phyloP scores from a whole-genome alignment of 92 coral and sea anemone species.

The Plumapathes pennacea region DNA sequence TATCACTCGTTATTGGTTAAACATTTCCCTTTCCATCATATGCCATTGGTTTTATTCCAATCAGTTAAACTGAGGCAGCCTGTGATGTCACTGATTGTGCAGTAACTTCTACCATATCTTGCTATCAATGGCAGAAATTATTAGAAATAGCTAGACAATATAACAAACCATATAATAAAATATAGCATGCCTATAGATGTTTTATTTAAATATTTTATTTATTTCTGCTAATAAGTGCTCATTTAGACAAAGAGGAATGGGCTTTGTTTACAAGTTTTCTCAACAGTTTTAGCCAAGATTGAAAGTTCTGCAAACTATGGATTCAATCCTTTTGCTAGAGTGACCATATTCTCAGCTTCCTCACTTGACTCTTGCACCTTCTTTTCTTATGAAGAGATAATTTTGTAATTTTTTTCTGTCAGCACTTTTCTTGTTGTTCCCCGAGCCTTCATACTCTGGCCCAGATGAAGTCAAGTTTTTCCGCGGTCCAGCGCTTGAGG shows the following conservation, averaged over 20 bases:
- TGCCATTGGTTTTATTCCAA: too few relatives aligned
- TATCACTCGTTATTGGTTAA: too few relatives aligned
- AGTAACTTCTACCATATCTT: too few relatives aligned
- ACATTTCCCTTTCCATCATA: too few relatives aligned
- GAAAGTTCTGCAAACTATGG: neutral
- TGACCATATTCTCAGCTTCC: neutral
- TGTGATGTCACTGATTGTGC: too few relatives aligned
- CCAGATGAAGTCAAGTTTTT: constrained; percentile 88
- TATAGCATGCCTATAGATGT: too few relatives aligned
- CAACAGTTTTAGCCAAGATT: neutral
- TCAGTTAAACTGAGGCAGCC: too few relatives aligned
- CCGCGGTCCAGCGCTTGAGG: constrained; percentile 89
- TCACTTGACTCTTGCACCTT: neutral
- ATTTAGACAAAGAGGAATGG: neutral
- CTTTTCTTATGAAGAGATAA: neutral
- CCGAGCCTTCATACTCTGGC: constrained; percentile 94
- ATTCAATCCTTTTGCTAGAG: neutral
- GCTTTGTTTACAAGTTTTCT: neutral
- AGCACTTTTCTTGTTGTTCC: constrained; percentile 87
- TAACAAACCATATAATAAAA: too few relatives aligned
- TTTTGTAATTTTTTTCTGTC: neutral
- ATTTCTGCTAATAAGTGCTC: neutral
- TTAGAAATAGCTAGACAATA: too few relatives aligned
- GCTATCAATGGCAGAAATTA: too few relatives aligned
- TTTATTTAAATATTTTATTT: neutral